A percentile compares a stretch with the other conserved stretches of the same genome.
Evolutionary conservation across 2,797 vertebrate genomes (phyloP).

Genomic region (Novumbra hubbsi): DNA sequence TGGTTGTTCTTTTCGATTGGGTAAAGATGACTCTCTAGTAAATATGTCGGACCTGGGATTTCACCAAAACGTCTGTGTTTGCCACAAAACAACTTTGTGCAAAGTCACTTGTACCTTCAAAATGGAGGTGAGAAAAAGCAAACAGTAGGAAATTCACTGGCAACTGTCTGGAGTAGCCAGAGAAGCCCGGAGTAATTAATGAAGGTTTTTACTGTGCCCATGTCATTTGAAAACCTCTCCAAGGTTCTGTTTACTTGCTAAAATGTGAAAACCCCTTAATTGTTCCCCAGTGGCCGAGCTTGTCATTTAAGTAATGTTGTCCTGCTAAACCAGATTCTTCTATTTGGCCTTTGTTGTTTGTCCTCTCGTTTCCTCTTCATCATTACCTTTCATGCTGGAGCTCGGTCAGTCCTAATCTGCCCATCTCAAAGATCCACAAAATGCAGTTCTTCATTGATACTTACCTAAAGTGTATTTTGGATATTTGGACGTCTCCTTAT

Average conservation of each 20-base stretch:
- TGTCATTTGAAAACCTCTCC: too few relatives aligned
- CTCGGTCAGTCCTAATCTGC: constrained; percentile 35
- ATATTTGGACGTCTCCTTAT: too few relatives aligned
- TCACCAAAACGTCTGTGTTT: not conserved
- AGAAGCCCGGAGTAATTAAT: too few relatives aligned
- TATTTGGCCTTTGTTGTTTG: constrained; percentile 36
- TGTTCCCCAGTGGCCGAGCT: not conserved
- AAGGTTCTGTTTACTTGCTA: not conserved
- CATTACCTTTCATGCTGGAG: constrained; percentile 27
- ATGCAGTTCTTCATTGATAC: constrained; percentile 5
- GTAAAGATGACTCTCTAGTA: not conserved
- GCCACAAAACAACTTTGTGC: not conserved
- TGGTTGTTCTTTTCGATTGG: not conserved
- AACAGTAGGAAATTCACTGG: not conserved
- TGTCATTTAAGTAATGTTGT: constrained; percentile 23
- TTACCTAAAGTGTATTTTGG: not conserved
- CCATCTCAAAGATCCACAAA: not conserved
- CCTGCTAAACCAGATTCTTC: constrained; percentile 29
- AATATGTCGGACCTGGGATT: not conserved
- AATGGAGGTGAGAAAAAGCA: not conserved
- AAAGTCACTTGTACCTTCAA: not conserved
- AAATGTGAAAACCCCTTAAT: not conserved
- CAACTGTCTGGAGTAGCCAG: not conserved
- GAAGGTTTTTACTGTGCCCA: too few relatives aligned
- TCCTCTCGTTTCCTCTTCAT: constrained; percentile 24